Conservation (phyloP, 2,797 vertebrate species). For the Australoheros facetus region DNA sequence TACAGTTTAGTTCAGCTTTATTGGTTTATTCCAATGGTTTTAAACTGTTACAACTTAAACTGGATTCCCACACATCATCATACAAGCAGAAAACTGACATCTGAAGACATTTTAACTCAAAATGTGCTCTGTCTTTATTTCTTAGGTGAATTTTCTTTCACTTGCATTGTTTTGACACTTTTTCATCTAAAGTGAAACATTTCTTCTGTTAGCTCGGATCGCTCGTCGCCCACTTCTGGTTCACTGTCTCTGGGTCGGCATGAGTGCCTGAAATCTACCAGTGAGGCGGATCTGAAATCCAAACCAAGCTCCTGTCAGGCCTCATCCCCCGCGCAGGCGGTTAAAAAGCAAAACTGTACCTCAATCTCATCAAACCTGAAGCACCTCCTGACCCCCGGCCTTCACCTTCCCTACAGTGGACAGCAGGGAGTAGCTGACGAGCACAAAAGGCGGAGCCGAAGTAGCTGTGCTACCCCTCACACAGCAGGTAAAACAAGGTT, state of each 20-base stretch:
- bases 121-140: neutral
- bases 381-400: constrained; percentile 6
- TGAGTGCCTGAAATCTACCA: neutral
- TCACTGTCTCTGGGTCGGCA: neutral
- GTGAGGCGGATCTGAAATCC: neutral
- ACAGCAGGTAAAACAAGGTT: constrained; percentile 21
- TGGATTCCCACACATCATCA: no score
- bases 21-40: no score
- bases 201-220: neutral
- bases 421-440: constrained; percentile 7
- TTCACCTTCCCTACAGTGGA: constrained; percentile 10
- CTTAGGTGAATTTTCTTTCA: neutral
- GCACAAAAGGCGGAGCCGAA: neutral
- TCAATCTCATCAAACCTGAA: constrained; percentile 27
- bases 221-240: neutral
- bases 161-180: neutral
- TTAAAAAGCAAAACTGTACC: constrained; percentile 4
- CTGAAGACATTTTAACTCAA: neutral
- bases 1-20: no score
- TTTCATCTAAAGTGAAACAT: neutral
- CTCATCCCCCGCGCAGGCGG: neutral
- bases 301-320: neutral
- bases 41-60: no score
- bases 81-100: no score
- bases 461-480: neutral